Evolutionary conservation across 2,888 invertebrate species (phyloP).

Genomic region (Taenaris catops): DNA sequence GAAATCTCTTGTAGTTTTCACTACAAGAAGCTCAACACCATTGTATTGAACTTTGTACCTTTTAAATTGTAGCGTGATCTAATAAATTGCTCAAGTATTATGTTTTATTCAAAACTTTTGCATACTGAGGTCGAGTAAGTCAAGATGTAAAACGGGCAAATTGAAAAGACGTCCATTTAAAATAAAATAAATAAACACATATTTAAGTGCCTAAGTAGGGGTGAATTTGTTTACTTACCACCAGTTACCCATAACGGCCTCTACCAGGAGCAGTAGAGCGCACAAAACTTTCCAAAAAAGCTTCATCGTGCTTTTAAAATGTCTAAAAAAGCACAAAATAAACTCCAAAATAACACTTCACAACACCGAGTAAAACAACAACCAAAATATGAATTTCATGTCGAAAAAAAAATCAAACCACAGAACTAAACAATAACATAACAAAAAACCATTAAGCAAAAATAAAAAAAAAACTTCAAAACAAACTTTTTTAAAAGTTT

Average conservation of each 20-base stretch:
- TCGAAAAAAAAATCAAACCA: slow-evolving; percentile 46
- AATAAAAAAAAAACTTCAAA: slow-evolving; percentile 49
- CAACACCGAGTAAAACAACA: slow-evolving; percentile 33
- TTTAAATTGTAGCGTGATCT: background rate
- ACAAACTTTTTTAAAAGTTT: slow-evolving; percentile 47
- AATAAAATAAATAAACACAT: no score
- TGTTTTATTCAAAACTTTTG: no score
- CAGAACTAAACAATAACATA: slow-evolving; percentile 45
- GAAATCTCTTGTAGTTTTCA: slow-evolving; percentile 26
- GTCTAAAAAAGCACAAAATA: slow-evolving; percentile 31
- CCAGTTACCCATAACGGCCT: slow-evolving; percentile 63
- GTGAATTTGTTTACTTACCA: slow-evolving; percentile 62
- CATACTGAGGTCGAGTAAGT: no score
- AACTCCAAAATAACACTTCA: slow-evolving; percentile 32
- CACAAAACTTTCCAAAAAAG: slow-evolving; percentile 63
- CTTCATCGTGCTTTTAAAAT: slow-evolving; percentile 56
- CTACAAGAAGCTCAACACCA: slow-evolving; percentile 12
- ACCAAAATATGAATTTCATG: slow-evolving; percentile 33
- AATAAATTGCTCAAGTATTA: no score
- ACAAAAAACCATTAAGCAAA: slow-evolving; percentile 52
- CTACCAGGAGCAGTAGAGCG: slow-evolving; percentile 49
- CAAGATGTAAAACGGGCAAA: no score
- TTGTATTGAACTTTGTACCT: slow-evolving; percentile 4
- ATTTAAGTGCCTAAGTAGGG: no score
- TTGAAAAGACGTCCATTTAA: no score